These are phyloP conservation scores for Periphyllus acericola DNA, from an alignment of 2,888 invertebrate genomes.

Conservation along the genomic window DNA sequence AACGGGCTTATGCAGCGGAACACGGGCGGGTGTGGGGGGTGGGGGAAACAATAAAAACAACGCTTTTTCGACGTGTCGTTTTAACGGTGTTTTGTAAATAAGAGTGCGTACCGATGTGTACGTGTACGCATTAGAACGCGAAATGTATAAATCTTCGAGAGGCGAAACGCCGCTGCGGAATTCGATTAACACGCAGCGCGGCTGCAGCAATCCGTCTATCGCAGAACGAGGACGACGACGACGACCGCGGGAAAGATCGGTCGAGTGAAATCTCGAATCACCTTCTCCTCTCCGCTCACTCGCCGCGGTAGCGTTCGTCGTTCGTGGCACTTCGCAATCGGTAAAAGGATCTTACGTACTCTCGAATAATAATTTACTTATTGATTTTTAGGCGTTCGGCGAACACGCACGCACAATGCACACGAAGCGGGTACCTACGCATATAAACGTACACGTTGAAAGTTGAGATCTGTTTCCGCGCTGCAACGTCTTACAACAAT, in stretches of 20 bases:
- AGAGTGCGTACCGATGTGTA: too few species aligned
- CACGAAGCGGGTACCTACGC: neutral
- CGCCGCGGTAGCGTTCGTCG: neutral
- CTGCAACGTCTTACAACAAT: neutral
- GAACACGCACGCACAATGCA: neutral
- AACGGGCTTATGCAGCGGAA: too few species aligned
- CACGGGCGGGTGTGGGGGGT: too few species aligned
- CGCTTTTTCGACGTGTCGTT: too few species aligned
- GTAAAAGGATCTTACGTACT: neutral
- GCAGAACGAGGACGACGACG: too few species aligned
- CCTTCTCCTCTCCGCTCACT: neutral
- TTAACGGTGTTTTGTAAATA: too few species aligned
- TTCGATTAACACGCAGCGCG: too few species aligned
- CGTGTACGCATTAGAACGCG: too few species aligned
- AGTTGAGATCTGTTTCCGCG: neutral
- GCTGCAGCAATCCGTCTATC: too few species aligned
- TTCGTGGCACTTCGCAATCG: neutral
- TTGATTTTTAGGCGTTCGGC: neutral
- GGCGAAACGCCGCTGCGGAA: too few species aligned
- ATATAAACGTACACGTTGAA: neutral
- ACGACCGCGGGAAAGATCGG: neutral
- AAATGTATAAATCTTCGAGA: too few species aligned
- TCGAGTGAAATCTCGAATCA: neutral
- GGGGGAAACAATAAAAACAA: too few species aligned
- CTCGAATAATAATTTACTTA: slow-evolving; percentile 8